Percentiles rank a stretch among this genome's conserved stretches.
Conservation (phyloP, 1,140 invertebrate species). For the Eciton burchellii region DNA sequence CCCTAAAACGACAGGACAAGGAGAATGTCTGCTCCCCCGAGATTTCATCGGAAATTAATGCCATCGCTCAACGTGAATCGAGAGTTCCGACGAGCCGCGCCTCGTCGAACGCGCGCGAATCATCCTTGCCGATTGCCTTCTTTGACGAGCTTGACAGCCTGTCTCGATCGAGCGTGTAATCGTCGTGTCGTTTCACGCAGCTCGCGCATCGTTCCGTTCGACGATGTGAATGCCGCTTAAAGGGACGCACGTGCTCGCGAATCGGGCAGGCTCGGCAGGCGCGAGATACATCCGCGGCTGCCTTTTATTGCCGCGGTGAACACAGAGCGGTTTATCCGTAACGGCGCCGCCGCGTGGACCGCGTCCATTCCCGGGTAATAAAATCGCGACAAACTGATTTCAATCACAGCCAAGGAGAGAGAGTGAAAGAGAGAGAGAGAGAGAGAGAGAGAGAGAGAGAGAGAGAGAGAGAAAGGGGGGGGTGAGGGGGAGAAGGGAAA, state of each 20-base stretch:
- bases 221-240: conserved; percentile 44
- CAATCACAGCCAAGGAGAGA: conserved; percentile 51
- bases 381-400: conserved; percentile 68
- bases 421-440: too few species aligned
- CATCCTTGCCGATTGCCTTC: not conserved
- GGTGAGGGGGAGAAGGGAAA: too few species aligned
- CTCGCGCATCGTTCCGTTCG: not conserved
- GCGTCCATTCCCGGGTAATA: conserved; percentile 57
- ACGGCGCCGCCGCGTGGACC: conserved; percentile 7
- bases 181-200: not conserved
- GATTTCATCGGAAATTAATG: too few species aligned
- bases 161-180: conserved; percentile 31
- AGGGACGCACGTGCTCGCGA: conserved; percentile 34
- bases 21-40: too few species aligned
- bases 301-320: conserved; percentile 56
- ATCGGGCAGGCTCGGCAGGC: not conserved
- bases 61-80: too few species aligned
- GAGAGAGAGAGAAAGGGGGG: too few species aligned
- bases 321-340: conserved; percentile 39
- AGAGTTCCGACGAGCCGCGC: too few species aligned
- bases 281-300: conserved; percentile 14
- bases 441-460: too few species aligned
- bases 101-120: not conserved
- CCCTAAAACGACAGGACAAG: too few species aligned
- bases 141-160: conserved; percentile 16